These are phyloP conservation scores for Hydrozoanthus gracilis DNA, from an alignment of 92 coral and sea anemone species.

Conservation along the genomic window DNA sequence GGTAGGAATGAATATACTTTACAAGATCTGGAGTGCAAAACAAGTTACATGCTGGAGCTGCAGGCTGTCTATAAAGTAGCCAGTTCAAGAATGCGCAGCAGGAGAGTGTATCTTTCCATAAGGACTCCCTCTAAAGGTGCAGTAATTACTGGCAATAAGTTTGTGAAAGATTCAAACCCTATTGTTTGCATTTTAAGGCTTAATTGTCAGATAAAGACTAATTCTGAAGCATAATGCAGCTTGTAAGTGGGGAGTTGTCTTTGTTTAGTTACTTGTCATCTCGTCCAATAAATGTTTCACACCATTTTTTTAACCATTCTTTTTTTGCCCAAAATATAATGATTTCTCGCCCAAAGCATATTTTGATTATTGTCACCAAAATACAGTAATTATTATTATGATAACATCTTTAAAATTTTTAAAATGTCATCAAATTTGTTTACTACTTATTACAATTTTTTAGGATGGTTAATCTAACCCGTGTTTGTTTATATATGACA, in stretches of 20 bases:
- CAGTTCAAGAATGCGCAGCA: slow-evolving; percentile 21
- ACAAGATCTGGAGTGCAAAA: background rate
- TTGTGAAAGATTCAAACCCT: background rate
- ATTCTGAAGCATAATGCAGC: background rate
- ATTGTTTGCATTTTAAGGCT: background rate
- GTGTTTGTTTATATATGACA: background rate
- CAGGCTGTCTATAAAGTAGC: slow-evolving; percentile 6
- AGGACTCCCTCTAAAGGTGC: slow-evolving; percentile 31
- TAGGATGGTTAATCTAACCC: background rate
- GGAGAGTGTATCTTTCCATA: background rate
- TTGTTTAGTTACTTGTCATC: no score
- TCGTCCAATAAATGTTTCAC: no score
- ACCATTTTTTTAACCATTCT: no score
- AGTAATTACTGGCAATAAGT: background rate
- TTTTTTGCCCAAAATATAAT: no score
- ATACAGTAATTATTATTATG: no score
- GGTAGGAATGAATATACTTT: background rate
- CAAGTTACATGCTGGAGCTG: slow-evolving; percentile 30
- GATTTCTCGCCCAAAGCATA: no score
- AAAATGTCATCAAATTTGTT: no score
- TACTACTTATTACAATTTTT: no score
- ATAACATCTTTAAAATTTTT: no score
- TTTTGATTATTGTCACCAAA: no score
- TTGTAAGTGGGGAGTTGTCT: no score
- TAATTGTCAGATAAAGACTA: background rate